phyloP scores from a whole-genome alignment of 2,113 vertebrate species.

The Hypocryptadius cinnamomeus region DNA sequence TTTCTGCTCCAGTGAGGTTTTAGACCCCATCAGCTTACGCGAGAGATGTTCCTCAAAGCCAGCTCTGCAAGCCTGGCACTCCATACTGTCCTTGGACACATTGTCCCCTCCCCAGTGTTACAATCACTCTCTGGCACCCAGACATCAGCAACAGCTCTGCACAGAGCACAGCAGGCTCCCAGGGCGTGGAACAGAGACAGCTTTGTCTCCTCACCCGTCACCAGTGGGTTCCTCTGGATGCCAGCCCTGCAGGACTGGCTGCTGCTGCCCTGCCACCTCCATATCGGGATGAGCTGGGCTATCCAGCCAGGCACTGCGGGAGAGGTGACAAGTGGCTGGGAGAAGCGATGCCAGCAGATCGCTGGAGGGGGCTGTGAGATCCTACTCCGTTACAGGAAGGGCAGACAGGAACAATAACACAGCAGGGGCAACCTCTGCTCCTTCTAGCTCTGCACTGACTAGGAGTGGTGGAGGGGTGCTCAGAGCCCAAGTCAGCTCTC shows the following conservation, averaged over 20 bases:
- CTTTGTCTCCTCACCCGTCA: neutral
- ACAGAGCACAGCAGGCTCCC: neutral
- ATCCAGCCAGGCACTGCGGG: accelerated
- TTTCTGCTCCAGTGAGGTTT: neutral
- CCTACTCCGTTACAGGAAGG: neutral
- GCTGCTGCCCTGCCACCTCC: neutral
- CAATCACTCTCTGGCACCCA: neutral
- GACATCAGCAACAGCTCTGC: neutral
- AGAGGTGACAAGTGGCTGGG: neutral
- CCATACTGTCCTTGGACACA: accelerated
- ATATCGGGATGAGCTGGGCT: neutral
- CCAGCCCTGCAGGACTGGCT: accelerated
- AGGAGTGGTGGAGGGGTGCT: neutral
- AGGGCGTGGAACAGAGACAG: neutral
- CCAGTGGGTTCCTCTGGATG: accelerated
- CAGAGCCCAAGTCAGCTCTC: neutral
- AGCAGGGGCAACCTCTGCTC: neutral
- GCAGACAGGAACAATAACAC: neutral
- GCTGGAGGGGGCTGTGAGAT: neutral
- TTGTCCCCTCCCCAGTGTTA: neutral
- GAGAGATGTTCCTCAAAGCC: neutral
- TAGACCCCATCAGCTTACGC: neutral
- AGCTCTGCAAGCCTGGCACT: neutral
- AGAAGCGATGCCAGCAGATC: neutral
- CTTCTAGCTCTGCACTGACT: neutral